phyloP scores from a whole-genome alignment of 2,888 invertebrate genomes.

The Trichogramma dendrolimi region DNA sequence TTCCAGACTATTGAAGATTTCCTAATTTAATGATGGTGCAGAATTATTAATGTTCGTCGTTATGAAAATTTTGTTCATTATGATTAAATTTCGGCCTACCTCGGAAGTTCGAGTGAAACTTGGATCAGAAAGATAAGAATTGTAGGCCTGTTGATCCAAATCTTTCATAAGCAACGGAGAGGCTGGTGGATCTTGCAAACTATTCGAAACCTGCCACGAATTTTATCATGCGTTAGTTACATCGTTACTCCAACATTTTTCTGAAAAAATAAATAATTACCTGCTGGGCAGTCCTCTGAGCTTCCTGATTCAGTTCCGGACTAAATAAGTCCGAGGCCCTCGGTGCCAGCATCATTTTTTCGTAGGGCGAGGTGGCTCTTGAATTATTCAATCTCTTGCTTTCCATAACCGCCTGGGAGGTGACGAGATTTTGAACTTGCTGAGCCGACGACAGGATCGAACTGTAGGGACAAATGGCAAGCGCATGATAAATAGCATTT shows the following conservation, averaged over 20 bases:
- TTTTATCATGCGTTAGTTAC: too few species aligned
- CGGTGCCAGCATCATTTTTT: slow-evolving; percentile 26
- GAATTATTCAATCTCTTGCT: slow-evolving; percentile 29
- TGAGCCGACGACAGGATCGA: slow-evolving; percentile 44
- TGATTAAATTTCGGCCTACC: slow-evolving; percentile 32
- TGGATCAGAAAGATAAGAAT: slow-evolving; percentile 38
- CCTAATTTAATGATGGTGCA: slow-evolving; percentile 34
- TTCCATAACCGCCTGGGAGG: slow-evolving; percentile 31
- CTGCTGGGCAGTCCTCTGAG: slow-evolving; percentile 49
- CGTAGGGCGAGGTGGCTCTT: slow-evolving; percentile 23
- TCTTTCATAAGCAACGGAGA: slow-evolving; percentile 46
- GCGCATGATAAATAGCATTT: neutral
- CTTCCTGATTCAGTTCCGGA: slow-evolving; percentile 48
- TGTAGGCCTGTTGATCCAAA: slow-evolving; percentile 34
- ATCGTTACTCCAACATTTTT: too few species aligned
- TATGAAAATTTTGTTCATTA: neutral
- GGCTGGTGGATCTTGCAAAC: slow-evolving; percentile 48
- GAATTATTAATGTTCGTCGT: neutral
- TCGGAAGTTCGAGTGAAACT: slow-evolving; percentile 50
- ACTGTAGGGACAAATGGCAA: slow-evolving; percentile 31
- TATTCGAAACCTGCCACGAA: slow-evolving; percentile 45
- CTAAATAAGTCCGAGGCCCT: slow-evolving; percentile 47
- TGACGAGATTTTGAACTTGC: slow-evolving; percentile 41
- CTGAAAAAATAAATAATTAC: slow-evolving; percentile 29
- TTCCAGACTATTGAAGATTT: slow-evolving; percentile 48